Evolutionary conservation across 2,797 vertebrate species (phyloP).

Genomic region (Smutsia gigantea): DNA sequence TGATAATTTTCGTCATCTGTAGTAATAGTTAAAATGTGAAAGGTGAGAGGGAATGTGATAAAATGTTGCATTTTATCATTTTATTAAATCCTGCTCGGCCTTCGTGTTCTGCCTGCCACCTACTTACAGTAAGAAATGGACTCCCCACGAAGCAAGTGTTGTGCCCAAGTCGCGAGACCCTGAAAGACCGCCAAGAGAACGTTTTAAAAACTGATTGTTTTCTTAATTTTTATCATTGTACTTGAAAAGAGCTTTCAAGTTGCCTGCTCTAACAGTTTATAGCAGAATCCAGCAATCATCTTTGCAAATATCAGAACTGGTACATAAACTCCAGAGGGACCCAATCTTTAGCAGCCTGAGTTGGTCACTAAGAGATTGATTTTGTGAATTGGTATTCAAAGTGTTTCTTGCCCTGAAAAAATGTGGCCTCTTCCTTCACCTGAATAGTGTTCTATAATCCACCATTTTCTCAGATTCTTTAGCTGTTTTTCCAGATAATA

Average conservation of each 20-base stretch:
- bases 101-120: too few species aligned
- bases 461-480: slow-evolving; percentile 74
- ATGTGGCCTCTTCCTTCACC: slow-evolving; percentile 56
- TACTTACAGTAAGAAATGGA: too few species aligned
- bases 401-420: slow-evolving; percentile 62
- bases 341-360: background rate
- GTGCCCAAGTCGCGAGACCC: too few species aligned
- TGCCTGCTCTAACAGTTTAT: slow-evolving; percentile 62
- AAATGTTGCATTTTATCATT: slow-evolving; percentile 72
- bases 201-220: background rate
- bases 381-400: slow-evolving; percentile 69
- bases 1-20: background rate
- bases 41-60: slow-evolving; percentile 39
- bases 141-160: too few species aligned
- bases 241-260: slow-evolving; percentile 9
- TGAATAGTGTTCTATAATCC: slow-evolving; percentile 64
- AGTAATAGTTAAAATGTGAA: background rate
- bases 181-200: too few species aligned
- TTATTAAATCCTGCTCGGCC: too few species aligned
- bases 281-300: slow-evolving; percentile 73
- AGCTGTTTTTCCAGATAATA: slow-evolving; percentile 73
- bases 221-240: slow-evolving; percentile 43
- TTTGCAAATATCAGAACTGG: slow-evolving; percentile 77
- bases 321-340: slow-evolving; percentile 49
- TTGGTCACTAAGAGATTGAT: slow-evolving; percentile 56